These are phyloP conservation scores for Heptranchias perlo DNA, from an alignment of 2,113 vertebrate genomes.

Conservation along the genomic window DNA sequence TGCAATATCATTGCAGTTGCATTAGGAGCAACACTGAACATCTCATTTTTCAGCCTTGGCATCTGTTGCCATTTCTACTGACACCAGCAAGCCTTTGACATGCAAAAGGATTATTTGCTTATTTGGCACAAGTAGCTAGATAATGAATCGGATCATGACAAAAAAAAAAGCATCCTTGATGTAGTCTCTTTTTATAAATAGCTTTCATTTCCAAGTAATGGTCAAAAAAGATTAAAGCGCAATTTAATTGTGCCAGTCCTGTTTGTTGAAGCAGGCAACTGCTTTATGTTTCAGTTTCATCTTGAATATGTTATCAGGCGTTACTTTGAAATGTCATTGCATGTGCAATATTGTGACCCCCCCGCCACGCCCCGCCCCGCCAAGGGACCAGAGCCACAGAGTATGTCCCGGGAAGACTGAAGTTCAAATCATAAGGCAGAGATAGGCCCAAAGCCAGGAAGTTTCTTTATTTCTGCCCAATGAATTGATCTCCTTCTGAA, in stretches of 20 bases:
- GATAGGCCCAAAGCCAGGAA: neutral
- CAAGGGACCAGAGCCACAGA: neutral
- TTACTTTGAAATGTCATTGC: neutral
- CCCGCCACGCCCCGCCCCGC: too few relatives aligned
- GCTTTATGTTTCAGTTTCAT: neutral
- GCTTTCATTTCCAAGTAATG: slow-evolving; percentile 16
- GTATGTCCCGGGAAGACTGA: neutral
- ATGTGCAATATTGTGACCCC: neutral
- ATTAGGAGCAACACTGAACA: neutral
- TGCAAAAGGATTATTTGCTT: neutral
- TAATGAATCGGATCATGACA: neutral
- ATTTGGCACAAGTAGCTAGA: neutral
- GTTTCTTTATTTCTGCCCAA: neutral
- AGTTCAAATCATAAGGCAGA: neutral
- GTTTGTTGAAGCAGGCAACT: neutral
- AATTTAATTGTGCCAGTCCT: neutral
- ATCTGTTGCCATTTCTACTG: neutral
- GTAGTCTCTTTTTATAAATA: neutral
- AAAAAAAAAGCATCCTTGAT: neutral
- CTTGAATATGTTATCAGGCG: neutral
- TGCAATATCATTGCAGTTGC: neutral
- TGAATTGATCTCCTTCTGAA: neutral
- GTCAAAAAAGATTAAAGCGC: neutral
- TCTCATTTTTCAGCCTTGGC: slow-evolving; percentile 18
- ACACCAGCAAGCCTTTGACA: neutral